phyloP scores from a whole-genome alignment of 1,140 invertebrate species.

The Leguminivora glycinivorella region DNA sequence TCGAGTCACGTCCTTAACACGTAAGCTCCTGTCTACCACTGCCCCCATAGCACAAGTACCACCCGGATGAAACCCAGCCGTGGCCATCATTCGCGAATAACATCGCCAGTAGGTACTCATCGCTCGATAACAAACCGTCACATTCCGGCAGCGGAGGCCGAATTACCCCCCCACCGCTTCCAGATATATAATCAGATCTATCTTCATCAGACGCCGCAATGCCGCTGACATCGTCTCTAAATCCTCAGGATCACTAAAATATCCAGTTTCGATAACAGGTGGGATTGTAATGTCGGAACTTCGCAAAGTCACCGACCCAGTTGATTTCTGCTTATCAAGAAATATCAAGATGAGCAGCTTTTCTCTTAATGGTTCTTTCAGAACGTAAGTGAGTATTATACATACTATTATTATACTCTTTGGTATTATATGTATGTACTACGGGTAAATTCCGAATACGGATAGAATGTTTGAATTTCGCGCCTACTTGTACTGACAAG shows the following conservation, averaged over 20 bases:
- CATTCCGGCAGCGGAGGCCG: neutral
- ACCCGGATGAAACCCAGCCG: neutral
- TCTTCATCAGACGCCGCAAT: neutral
- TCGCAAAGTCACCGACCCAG: neutral
- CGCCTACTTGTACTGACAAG: no score
- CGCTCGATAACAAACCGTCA: neutral
- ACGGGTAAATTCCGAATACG: no score
- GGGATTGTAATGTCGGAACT: neutral
- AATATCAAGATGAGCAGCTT: neutral
- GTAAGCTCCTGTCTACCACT: neutral
- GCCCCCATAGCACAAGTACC: neutral
- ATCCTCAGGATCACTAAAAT: neutral
- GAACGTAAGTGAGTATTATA: neutral
- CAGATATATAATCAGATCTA: neutral
- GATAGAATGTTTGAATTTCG: no score
- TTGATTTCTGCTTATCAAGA: neutral
- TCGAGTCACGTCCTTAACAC: neutral
- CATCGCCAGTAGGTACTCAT: slow-evolving; percentile 2
- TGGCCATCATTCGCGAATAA: neutral
- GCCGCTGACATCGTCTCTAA: neutral
- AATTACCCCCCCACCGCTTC: neutral
- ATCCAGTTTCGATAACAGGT: neutral
- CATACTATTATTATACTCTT: no score
- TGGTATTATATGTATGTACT: no score
- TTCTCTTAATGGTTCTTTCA: neutral